A percentile compares a stretch with the other conserved stretches of the same genome.
phyloP scores from a whole-genome alignment of 1,140 invertebrate species.

The Palaemon carinicauda region DNA sequence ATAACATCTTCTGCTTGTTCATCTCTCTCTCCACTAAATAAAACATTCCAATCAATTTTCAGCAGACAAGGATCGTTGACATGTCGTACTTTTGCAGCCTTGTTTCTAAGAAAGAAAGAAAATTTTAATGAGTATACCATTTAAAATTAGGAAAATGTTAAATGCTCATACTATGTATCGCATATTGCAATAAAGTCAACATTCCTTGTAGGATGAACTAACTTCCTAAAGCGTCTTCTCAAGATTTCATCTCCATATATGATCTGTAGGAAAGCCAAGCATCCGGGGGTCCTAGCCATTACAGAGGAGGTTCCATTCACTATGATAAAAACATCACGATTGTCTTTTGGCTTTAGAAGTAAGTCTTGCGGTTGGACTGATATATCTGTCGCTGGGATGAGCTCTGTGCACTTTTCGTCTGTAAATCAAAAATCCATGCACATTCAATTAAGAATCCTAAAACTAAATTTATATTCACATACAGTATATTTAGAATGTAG shows the following conservation, averaged over 20 bases:
- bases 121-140: background rate
- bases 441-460: no score
- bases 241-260: conserved; percentile 31
- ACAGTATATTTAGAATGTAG: no score
- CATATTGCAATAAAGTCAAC: background rate
- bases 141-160: background rate
- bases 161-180: background rate
- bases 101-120: conserved; percentile 20
- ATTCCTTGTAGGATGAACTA: background rate
- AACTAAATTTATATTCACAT: no score
- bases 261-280: conserved; percentile 14
- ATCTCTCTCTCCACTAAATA: conserved; percentile 5
- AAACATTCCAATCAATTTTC: conserved; percentile 26
- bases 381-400: background rate
- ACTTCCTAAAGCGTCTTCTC: conserved; percentile 19
- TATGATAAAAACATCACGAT: conserved; percentile 11
- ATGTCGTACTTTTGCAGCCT: conserved; percentile 27
- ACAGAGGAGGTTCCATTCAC: background rate
- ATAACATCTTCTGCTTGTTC: background rate
- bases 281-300: conserved; percentile 25
- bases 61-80: conserved; percentile 22
- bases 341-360: conserved; percentile 5
- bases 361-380: conserved; percentile 28
- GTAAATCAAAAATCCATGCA: background rate
- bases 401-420: conserved; percentile 30